These are phyloP conservation scores for Zootermopsis nevadensis DNA, from an alignment of 2,888 invertebrate species.

Conservation along the genomic window DNA sequence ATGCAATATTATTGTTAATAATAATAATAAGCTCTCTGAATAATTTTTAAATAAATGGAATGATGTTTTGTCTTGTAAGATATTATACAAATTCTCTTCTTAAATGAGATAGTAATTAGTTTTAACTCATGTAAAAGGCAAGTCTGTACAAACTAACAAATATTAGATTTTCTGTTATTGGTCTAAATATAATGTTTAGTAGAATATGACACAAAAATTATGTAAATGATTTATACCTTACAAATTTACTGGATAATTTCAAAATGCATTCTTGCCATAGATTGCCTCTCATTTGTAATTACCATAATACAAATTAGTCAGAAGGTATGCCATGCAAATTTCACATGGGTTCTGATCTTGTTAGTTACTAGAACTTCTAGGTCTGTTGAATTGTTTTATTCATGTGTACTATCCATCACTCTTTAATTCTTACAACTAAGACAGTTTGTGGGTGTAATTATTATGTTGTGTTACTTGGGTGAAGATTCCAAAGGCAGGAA, in stretches of 20 bases:
- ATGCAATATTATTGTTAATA: constrained; percentile 52
- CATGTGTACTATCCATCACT: neutral
- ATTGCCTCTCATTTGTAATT: neutral
- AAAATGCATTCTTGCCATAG: constrained; percentile 2
- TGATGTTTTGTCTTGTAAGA: constrained; percentile 43
- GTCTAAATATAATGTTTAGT: neutral
- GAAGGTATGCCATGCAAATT: neutral
- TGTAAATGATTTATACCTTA: neutral
- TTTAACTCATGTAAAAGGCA: constrained; percentile 31
- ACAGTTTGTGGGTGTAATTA: neutral
- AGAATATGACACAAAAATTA: neutral
- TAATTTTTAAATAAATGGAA: constrained; percentile 26
- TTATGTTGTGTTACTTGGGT: constrained; percentile 17
- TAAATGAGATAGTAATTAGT: constrained; percentile 34
- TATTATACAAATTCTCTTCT: constrained; percentile 42
- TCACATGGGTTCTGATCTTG: neutral
- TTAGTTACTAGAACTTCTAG: neutral
- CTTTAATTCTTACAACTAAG: neutral
- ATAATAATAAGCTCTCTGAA: constrained; percentile 46
- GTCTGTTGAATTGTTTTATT: neutral
- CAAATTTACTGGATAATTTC: neutral
- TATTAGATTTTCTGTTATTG: constrained; percentile 5
- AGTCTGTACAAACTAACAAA: constrained; percentile 39
- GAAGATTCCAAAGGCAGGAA: constrained; percentile 19
- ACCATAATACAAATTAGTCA: neutral